A percentile compares a stretch with the other conserved stretches of the same genome.
These are phyloP conservation scores for Tinamus guttatus DNA, from an alignment of 2,113 vertebrate genomes.

Conservation along the genomic window DNA sequence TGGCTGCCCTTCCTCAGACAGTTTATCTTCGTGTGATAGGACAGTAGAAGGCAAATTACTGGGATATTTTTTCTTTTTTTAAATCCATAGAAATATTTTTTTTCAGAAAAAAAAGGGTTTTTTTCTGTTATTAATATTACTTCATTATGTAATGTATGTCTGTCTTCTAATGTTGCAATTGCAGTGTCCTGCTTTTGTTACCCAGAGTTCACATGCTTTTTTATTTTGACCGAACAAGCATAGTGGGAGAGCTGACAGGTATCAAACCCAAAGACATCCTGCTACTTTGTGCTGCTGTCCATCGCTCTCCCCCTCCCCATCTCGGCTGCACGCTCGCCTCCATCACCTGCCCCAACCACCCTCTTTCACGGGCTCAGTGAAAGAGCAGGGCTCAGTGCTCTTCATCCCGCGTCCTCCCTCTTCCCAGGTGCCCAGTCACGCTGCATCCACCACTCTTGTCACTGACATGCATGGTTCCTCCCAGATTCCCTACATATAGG, in stretches of 20 bases:
- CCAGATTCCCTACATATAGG: background rate
- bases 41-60: background rate
- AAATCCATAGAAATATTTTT: background rate
- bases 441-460: rapidly evolving
- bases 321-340: background rate
- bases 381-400: background rate
- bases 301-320: background rate
- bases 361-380: background rate
- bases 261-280: background rate
- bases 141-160: background rate
- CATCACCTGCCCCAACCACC: background rate
- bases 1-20: background rate
- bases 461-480: rapidly evolving
- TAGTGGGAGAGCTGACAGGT: background rate
- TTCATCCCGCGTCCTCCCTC: rapidly evolving
- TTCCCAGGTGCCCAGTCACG: rapidly evolving
- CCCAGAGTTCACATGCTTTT: background rate
- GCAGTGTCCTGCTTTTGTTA: background rate
- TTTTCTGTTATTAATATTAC: background rate
- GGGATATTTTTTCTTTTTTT: background rate
- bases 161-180: background rate
- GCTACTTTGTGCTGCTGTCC: background rate
- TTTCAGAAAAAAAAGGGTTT: rapidly evolving
- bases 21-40: background rate
- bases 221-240: background rate